Evolutionary conservation across 2,113 vertebrate species (phyloP).

Genomic region (Cavia aperea): DNA sequence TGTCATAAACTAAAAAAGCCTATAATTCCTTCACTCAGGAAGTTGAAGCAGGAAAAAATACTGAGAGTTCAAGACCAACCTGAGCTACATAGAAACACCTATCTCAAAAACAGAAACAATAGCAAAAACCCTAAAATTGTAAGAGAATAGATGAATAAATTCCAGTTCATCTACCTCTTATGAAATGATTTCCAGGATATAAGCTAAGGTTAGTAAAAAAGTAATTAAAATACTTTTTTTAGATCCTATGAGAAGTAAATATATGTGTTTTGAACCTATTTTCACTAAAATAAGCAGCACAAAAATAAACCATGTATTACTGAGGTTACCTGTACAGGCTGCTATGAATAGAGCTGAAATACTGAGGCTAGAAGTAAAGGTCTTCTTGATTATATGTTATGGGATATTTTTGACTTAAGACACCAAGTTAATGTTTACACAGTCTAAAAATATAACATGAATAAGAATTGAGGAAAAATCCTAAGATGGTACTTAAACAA

Average conservation of each 20-base stretch:
- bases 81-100: not conserved
- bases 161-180: not conserved
- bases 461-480: not conserved
- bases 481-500: not conserved
- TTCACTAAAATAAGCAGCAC: not conserved
- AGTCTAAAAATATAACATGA: not conserved
- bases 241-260: not conserved
- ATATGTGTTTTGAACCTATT: not conserved
- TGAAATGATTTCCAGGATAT: not conserved
- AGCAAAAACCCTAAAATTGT: not conserved
- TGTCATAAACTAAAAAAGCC: not conserved
- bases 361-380: not conserved
- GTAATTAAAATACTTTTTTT: not conserved
- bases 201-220: not conserved
- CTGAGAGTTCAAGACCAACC: not conserved
- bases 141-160: not conserved
- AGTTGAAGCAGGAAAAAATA: not conserved
- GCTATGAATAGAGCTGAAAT: not conserved
- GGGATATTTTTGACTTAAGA: not conserved
- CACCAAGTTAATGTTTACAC: not conserved
- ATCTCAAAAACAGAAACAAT: not conserved
- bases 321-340: not conserved
- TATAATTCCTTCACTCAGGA: not conserved
- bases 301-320: not conserved
- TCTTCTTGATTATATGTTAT: not conserved